Base-by-base conservation (phyloP, 2,113 vertebrate species). In the Marmota monax region DNA sequence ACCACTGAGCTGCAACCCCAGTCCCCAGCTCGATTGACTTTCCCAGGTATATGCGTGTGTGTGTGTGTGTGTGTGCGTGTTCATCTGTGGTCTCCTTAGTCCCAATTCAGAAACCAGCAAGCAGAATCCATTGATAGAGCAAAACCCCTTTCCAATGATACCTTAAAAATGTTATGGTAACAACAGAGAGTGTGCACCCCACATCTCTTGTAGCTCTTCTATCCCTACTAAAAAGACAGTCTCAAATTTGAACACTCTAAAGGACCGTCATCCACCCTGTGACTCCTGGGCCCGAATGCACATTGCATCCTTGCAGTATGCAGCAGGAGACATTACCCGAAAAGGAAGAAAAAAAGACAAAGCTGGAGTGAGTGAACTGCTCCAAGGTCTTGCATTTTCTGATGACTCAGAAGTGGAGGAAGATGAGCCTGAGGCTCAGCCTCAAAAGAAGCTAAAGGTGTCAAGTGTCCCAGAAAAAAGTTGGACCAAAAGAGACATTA, bases 361-460 rank as follows among this genome's bases (percentile, higher is more conserved):
- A 85, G 84, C 97, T 73, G 72, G 92, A 67, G 96, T 98, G 92
- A 97, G 90, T 27, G 92, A 98, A 45, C 82, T 97, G 39, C 96
- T 97, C 37, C 95, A 95, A 92, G 90, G 95, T 39, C 97, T 97
- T 1, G 53, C 95, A 0, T 97, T 97, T 90, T 97, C 96, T 88
- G 97, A 95, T 53, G 96, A 97, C 73, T 98, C 97, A 20, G 96
- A 95, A 12, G 51, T 51, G 22, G 96, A 94, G 25, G 94, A 96
- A 58, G 90, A 89, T 1, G 84, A 93, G 53, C 51, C 65, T 25
- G 95, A 93, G 37, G 16, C 17, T 1, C 90, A 92, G 39, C 95
- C 84, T 67, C 69, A 79, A 11, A 97, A 97, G 70, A 95, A 89
- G 78, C 45, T n/a, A 16, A 98, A 96, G 69, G 37, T 51, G 4